phyloP scores from a whole-genome alignment of 2,888 invertebrate species.

The Caradrina clavipalpis region DNA sequence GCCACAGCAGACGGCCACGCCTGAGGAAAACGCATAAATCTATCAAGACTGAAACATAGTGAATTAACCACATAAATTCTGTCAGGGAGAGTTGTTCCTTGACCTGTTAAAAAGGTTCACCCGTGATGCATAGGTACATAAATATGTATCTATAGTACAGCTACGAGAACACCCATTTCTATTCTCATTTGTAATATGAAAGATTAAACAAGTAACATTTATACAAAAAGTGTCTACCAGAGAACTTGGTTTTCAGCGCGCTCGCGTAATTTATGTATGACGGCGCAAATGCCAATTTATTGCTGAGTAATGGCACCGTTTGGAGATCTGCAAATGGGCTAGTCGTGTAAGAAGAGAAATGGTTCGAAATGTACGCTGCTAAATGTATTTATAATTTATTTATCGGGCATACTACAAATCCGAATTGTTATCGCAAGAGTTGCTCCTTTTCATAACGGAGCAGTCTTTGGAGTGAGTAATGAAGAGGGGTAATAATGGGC shows the following conservation, averaged over 20 bases:
- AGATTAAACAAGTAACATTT: slow-evolving; percentile 70
- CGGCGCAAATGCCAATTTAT: slow-evolving; percentile 91
- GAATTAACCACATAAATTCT: slow-evolving; percentile 75
- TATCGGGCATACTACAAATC: slow-evolving; percentile 86
- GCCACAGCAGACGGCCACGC: slow-evolving; percentile 61
- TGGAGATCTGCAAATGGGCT: slow-evolving; percentile 90
- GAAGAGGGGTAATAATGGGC: slow-evolving; percentile 58
- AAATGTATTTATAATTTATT: slow-evolving; percentile 91
- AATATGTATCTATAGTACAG: slow-evolving; percentile 1
- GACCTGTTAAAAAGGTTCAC: slow-evolving; percentile 60
- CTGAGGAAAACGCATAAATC: slow-evolving; percentile 72
- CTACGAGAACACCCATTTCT: slow-evolving; percentile 18
- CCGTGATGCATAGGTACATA: slow-evolving; percentile 26
- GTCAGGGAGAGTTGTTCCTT: slow-evolving; percentile 49
- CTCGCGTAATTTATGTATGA: slow-evolving; percentile 90
- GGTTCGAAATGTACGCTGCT: slow-evolving; percentile 86
- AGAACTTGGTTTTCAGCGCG: slow-evolving; percentile 86
- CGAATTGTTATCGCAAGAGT: slow-evolving; percentile 83
- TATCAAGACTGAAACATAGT: slow-evolving; percentile 70
- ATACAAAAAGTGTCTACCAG: slow-evolving; percentile 84
- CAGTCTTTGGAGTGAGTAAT: slow-evolving; percentile 71
- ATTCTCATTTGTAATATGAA: slow-evolving; percentile 56
- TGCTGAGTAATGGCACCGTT: slow-evolving; percentile 90
- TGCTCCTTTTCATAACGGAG: slow-evolving; percentile 71
- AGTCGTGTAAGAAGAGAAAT: slow-evolving; percentile 90